Evolutionary conservation across 1,140 invertebrate species (phyloP), one percentile per base, ranked within the genome.

Genomic region (Pseudomyrmex cubaensis): DNA sequence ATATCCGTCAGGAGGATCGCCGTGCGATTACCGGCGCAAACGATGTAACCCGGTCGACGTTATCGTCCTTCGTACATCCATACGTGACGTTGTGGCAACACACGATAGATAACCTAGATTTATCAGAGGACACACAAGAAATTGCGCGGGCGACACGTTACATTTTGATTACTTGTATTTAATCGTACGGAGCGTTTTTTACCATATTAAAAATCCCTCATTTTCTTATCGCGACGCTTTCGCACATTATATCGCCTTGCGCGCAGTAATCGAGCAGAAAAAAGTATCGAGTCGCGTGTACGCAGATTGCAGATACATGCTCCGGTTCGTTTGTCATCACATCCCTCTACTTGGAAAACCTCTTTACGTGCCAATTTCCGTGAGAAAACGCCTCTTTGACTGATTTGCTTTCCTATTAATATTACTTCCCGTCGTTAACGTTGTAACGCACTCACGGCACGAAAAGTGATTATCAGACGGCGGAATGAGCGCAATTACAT

Each of bases 1-100:
- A 85, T 88, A 85, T 85, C 87, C 83, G 86, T 87, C 86, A 78
- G 77, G 13, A 52, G 54, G 48, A 13, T 25, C 48, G 74, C 67
- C 57, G 22, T 52, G 72, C 25, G 62, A 61, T 75, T 70, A 44
- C 46, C 70, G 59, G 76, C 61, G 50, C 56, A 85, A 52, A 59
- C 61, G 25, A 50, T 87, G 73, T 87, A 87, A 87, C 73, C 56
- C 85, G 69, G 46, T 13, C 22, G 77, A 63, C 86, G 63, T 88
- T 88, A 88, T 85, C 83, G 72, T 56, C 15, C 70, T 62, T 50
- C 22, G 50, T 85, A 54, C 62, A 85, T 88, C 87, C 57, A 80
- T 87, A 56, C 48, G 22, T 46, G 59, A 85, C 70, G 54, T 77
- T 44, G 72, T 22, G 44, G 62, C 70, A 74, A 72, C 84, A 46